Conservation (phyloP, 2,113 vertebrate species). For the Leptobrachium ailaonicum region DNA sequence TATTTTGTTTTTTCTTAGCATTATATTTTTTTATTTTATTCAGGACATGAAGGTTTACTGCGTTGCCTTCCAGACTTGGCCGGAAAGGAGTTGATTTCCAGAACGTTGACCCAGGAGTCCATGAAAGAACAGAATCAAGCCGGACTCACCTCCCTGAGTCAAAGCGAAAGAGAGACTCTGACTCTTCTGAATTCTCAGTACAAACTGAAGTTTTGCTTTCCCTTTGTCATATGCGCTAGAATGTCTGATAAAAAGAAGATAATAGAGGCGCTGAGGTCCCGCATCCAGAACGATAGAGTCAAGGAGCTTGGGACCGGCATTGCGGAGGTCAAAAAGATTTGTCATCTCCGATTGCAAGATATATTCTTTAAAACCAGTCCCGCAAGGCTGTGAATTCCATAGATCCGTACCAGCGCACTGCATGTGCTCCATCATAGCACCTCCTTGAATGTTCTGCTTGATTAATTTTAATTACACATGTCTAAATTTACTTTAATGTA, state of each 20-base stretch:
- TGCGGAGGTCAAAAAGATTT: conserved; percentile 78
- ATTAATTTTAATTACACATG: too few species aligned
- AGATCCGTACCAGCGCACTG: too few species aligned
- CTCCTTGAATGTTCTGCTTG: too few species aligned
- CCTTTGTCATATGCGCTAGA: conserved; percentile 79
- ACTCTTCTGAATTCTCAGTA: conserved; percentile 69
- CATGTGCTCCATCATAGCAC: too few species aligned
- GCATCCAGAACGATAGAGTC: conserved; percentile 54
- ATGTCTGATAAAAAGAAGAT: conserved; percentile 63
- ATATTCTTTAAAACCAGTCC: conserved; percentile 49
- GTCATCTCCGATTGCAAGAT: conserved; percentile 65
- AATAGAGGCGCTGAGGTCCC: conserved; percentile 60
- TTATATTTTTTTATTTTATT: conserved; percentile 22
- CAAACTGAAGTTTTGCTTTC: conserved; percentile 76
- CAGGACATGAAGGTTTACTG: conserved; percentile 80
- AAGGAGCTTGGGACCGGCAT: conserved; percentile 67
- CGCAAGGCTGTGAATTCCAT: conserved; percentile 9
- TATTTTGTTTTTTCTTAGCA: too few species aligned
- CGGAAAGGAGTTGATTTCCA: conserved; percentile 68
- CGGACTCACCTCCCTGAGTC: conserved; percentile 65
- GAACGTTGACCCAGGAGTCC: conserved; percentile 70
- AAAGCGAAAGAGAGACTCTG: conserved; percentile 57
- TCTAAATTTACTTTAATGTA: too few species aligned
- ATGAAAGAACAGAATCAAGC: conserved; percentile 70
- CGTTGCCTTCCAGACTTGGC: conserved; percentile 80